Evolutionary conservation across 2,888 invertebrate genomes (phyloP), one percentile per base, ranked within the genome.

Genomic region (Dryomyza anilis): DNA sequence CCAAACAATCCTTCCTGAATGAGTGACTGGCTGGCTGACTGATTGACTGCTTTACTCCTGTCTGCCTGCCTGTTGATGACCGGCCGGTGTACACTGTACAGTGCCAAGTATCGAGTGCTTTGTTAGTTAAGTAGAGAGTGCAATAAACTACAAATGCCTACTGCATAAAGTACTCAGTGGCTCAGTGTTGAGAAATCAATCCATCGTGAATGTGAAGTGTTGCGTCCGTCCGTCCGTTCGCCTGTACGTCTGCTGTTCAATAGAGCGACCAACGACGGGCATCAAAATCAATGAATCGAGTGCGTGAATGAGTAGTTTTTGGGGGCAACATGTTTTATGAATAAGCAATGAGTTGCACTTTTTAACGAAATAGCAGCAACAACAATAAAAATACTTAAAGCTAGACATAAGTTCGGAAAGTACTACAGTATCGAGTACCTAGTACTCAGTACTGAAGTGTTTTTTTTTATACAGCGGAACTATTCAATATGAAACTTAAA

Each of bases 151-250:
- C 16, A 2, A 30, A 61, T 27, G 30, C 43, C 52, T 53, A 61
- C 61, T 43, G 43, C 52, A 43, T 43, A 53, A 61, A 53, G 30
- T 53, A 39, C 61, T 43, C 39, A 52, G 36, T 61, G 27, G 27
- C 29, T 53, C 61, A 39, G 53, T 39, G 52, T 52, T 39, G 43
- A 61, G 53, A 61, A 61, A 61, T 61, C 61, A 61, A 61, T 61
- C 52, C 52, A 53, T 21, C 39, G 39, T 61, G 52, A 50, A 61
- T n/a, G 60, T 52, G 33, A 33, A 23, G 19, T 12, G 12, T 25
- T 16, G 45, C n/a, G 29, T 3, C 25, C 6, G 23, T 48, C 19
- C 23, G 48, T 23, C 48, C 14, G 33, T 23, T 23, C 48, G 25
- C 2, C 39, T n/a, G 7, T 14, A 29, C 21, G 25, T 19, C 46